A percentile compares a stretch with the other conserved stretches of the same genome.
Conservation (phyloP, 2,113 vertebrate species). For the Rissa tridactyla region DNA sequence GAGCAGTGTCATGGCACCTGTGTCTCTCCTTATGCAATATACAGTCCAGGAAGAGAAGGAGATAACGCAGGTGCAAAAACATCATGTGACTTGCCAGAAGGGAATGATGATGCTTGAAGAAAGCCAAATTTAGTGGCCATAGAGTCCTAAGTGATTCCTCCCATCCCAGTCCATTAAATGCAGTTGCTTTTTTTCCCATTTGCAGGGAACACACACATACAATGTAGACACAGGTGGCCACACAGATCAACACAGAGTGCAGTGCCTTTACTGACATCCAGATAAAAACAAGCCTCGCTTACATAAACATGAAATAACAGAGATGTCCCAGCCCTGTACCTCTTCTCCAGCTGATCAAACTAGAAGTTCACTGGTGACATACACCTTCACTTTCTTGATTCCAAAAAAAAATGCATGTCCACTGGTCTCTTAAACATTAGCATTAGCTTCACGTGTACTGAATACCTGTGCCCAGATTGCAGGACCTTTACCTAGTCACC, state of each 20-base stretch:
- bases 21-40: background rate
- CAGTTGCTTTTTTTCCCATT: background rate
- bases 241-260: background rate
- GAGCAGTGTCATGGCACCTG: background rate
- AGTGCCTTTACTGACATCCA: background rate
- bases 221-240: background rate
- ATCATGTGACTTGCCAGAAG: background rate
- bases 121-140: background rate
- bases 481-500: background rate
- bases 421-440: background rate
- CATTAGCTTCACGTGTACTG: background rate
- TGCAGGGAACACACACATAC: background rate
- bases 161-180: background rate
- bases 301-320: background rate
- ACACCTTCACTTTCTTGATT: background rate
- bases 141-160: background rate
- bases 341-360: background rate
- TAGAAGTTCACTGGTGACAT: background rate
- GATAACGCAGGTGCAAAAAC: background rate
- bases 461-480: background rate
- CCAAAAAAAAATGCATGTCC: background rate
- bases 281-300: background rate
- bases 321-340: background rate
- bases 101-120: background rate
- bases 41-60: background rate